These are phyloP conservation scores for Dicyrtomina minuta DNA, from an alignment of 2,888 invertebrate genomes.

Conservation along the genomic window DNA sequence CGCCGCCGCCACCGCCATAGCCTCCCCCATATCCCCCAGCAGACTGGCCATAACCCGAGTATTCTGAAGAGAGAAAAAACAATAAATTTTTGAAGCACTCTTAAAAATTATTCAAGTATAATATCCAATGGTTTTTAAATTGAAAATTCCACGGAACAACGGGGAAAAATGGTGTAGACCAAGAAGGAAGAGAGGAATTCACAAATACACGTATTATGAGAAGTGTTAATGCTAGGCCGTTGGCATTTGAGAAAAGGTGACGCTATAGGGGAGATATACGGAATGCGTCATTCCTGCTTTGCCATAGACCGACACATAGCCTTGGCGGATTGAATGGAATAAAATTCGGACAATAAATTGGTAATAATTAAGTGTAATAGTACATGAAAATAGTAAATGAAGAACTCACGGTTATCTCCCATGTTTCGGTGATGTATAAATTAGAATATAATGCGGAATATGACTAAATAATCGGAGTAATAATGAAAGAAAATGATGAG, in stretches of 20 bases:
- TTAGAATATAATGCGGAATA: too few relatives aligned
- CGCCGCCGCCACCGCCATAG: constrained; percentile 18
- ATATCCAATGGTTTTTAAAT: not conserved
- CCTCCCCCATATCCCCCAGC: not conserved
- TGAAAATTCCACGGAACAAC: not conserved
- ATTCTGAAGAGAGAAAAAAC: not conserved
- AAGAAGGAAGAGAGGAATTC: not conserved
- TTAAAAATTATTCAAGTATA: not conserved
- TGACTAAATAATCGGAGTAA: too few relatives aligned
- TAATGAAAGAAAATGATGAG: too few relatives aligned
- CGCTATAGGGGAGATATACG: too few relatives aligned
- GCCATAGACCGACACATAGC: too few relatives aligned
- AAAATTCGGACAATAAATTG: not conserved
- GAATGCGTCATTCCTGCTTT: too few relatives aligned
- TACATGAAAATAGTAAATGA: not conserved
- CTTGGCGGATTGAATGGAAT: too few relatives aligned
- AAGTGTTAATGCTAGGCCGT: too few relatives aligned
- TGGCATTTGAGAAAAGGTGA: too few relatives aligned
- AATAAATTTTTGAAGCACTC: not conserved
- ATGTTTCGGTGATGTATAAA: not conserved
- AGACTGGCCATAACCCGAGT: not conserved
- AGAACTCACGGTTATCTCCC: constrained; percentile 27
- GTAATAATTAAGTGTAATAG: not conserved
- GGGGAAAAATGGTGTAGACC: not conserved
- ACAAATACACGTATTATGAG: too few relatives aligned